A percentile compares a stretch with the other conserved stretches of the same genome.
Evolutionary conservation across 2,113 vertebrate species (phyloP).

Genomic region (Ia io): DNA sequence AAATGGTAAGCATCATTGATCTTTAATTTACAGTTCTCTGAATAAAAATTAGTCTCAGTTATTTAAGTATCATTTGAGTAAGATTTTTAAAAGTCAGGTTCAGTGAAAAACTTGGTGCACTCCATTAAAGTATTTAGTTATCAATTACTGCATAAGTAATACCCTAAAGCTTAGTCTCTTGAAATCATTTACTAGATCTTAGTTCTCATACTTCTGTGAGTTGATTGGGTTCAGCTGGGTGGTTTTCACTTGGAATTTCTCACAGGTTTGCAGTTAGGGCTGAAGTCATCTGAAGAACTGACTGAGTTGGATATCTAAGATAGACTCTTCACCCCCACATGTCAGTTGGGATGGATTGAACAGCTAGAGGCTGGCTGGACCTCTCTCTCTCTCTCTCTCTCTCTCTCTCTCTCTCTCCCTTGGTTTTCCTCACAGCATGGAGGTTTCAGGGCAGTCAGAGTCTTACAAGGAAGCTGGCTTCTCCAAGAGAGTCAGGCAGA

Average conservation of each 20-base stretch:
- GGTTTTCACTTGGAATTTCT: slow-evolving; percentile 18
- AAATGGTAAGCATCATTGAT: neutral
- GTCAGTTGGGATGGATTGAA: neutral
- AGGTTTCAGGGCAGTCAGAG: neutral
- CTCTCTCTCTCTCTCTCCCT: neutral
- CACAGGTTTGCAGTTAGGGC: neutral
- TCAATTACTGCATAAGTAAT: neutral
- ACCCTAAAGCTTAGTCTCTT: neutral
- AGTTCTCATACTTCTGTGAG: neutral
- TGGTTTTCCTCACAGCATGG: neutral
- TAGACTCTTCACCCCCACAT: neutral
- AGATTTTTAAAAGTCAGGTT: slow-evolving; percentile 14
- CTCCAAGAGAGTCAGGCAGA: neutral
- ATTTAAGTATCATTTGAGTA: slow-evolving; percentile 11
- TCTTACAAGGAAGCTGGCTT: neutral
- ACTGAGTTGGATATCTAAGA: neutral
- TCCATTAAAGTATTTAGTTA: slow-evolving; percentile 30
- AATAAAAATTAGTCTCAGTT: slow-evolving; percentile 31
- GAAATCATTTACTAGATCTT: neutral
- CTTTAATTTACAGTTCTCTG: neutral
- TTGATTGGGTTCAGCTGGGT: neutral
- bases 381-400: neutral
- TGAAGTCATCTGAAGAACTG: neutral
- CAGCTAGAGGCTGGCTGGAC: neutral
- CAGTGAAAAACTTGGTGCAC: slow-evolving; percentile 38